Evolutionary conservation across 2,113 vertebrate species (phyloP).

Genomic region (Petroica traversi): DNA sequence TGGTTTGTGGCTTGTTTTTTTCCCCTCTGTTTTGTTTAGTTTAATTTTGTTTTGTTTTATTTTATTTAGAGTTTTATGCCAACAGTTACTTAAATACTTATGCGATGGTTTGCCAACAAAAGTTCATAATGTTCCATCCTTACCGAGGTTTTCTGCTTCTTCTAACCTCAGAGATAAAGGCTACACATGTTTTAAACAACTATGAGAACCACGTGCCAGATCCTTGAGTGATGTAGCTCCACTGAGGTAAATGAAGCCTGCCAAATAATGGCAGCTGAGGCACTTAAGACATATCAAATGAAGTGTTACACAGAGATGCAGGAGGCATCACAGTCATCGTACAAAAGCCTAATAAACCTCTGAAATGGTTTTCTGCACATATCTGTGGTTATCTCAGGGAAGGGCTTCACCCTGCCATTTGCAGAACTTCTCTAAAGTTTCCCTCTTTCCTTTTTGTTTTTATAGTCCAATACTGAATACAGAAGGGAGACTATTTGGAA

Average conservation of each 20-base stretch:
- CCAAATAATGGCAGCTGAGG: neutral
- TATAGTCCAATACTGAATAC: neutral
- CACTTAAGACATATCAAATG: neutral
- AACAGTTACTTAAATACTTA: neutral
- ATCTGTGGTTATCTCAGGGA: neutral
- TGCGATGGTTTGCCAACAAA: neutral
- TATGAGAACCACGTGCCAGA: neutral
- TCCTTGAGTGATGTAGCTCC: neutral
- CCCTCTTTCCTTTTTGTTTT: neutral
- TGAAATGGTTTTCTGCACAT: neutral
- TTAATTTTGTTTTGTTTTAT: too few species aligned
- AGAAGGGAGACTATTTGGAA: neutral
- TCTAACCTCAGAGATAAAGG: neutral
- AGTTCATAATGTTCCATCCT: neutral
- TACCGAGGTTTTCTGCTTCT: neutral
- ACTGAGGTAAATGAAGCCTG: neutral
- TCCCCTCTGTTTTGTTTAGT: neutral
- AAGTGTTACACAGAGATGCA: neutral
- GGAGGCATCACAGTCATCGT: neutral
- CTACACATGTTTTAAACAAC: neutral
- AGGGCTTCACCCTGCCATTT: neutral
- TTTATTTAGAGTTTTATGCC: neutral
- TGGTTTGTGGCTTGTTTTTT: rapidly evolving
- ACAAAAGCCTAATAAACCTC: neutral
- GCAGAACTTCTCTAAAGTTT: neutral